Conservation (phyloP, 2,113 vertebrate genomes). For the Catharus bicknelli region DNA sequence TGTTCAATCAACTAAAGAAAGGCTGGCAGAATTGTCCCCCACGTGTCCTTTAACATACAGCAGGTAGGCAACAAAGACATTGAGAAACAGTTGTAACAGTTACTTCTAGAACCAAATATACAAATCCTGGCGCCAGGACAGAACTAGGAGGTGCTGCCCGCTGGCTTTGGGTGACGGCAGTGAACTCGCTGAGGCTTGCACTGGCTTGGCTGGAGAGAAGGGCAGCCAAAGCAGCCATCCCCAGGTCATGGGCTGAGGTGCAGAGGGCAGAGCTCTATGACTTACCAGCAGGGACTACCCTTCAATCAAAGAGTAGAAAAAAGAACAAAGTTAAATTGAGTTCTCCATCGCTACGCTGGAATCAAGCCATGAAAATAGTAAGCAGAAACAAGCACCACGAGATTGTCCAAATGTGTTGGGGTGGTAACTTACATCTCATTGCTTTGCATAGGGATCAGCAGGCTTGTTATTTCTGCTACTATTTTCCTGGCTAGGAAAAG, state of each 20-base stretch:
- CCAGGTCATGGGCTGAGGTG: slow-evolving; percentile 97
- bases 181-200: slow-evolving; percentile 96
- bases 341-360: slow-evolving; percentile 76
- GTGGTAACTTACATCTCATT: slow-evolving; percentile 67
- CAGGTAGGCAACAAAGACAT: slow-evolving; percentile 75
- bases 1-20: slow-evolving; percentile 7
- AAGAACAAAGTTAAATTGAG: slow-evolving; percentile 99
- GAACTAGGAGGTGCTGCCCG: slow-evolving; percentile 97
- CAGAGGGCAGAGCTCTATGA: slow-evolving; percentile 99
- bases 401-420: background rate
- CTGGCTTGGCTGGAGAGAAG: slow-evolving; percentile 98
- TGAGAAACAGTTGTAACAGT: slow-evolving; percentile 76
- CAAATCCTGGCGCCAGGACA: slow-evolving; percentile 98
- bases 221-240: slow-evolving; percentile 99
- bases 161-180: slow-evolving; percentile 97
- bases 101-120: slow-evolving; percentile 95
- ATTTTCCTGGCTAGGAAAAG: slow-evolving; percentile 79
- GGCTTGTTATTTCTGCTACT: slow-evolving; percentile 86
- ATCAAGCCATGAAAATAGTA: slow-evolving; percentile 87
- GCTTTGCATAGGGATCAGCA: slow-evolving; percentile 71
- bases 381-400: slow-evolving; percentile 81
- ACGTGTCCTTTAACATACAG: slow-evolving; percentile 63
- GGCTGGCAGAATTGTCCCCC: slow-evolving; percentile 48
- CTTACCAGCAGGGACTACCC: slow-evolving; percentile 99
- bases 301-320: slow-evolving; percentile 99